A percentile compares a stretch with the other conserved stretches of the same genome.
These are phyloP conservation scores for Onychostruthus taczanowskii DNA, from an alignment of 2,113 vertebrate genomes.

Conservation along the genomic window DNA sequence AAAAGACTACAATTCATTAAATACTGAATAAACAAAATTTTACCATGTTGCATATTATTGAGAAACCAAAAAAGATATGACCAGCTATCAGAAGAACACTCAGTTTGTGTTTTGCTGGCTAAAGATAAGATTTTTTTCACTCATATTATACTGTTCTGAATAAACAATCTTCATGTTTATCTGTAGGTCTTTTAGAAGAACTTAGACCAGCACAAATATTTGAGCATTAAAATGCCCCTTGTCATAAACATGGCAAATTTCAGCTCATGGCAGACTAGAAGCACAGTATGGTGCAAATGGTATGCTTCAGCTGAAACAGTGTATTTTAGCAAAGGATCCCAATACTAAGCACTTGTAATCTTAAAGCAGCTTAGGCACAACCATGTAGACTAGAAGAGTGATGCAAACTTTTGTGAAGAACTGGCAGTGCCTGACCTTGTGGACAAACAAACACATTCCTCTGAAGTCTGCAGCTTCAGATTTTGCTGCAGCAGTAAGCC, in stretches of 20 bases:
- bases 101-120: background rate
- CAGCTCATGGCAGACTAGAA: background rate
- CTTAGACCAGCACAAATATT: background rate
- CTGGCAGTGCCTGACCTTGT: background rate
- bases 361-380: background rate
- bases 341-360: background rate
- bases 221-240: background rate
- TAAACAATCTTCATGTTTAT: background rate
- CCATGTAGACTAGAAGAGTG: background rate
- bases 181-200: background rate
- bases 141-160: background rate
- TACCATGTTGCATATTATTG: background rate
- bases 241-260: background rate
- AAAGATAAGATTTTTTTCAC: background rate
- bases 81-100: background rate
- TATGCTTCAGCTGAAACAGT: background rate
- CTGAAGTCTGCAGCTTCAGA: background rate
- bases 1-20: background rate
- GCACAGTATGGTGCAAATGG: background rate
- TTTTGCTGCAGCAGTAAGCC: background rate
- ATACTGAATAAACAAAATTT: background rate
- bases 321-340: background rate
- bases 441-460: background rate
- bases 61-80: background rate
- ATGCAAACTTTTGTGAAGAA: background rate